Conservation (phyloP, 53 echinoderm and acorn worm species). For the Arbacia lixula region DNA sequence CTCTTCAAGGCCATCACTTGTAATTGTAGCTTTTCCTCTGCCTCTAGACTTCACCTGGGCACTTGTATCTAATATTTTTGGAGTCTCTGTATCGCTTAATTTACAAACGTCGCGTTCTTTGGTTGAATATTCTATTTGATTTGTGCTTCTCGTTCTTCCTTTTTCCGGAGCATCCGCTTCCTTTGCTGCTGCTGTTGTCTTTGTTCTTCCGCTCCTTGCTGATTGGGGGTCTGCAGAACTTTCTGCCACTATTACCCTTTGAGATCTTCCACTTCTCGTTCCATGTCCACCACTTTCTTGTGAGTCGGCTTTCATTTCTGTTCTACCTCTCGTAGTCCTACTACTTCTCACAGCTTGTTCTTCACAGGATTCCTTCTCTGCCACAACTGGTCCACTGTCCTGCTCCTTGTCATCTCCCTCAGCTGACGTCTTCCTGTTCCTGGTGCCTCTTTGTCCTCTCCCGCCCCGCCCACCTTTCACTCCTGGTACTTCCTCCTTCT, state of each 20-base stretch:
- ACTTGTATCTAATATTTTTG: background rate
- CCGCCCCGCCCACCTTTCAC: background rate
- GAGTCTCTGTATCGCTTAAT: too few species aligned
- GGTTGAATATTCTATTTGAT: too few species aligned
- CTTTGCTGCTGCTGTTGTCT: background rate
- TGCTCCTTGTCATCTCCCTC: background rate
- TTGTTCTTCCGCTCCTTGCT: too few species aligned
- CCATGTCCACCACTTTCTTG: slow-evolving; percentile 3
- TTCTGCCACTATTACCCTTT: too few species aligned
- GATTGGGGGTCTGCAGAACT: too few species aligned
- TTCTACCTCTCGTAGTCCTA: slow-evolving; percentile 21
- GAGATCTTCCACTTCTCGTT: too few species aligned
- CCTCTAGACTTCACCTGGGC: background rate
- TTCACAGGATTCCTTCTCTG: slow-evolving; percentile 1
- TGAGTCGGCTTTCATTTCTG: background rate
- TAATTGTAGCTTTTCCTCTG: background rate
- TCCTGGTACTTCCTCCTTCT: background rate
- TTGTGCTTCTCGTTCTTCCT: too few species aligned
- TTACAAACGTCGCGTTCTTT: too few species aligned
- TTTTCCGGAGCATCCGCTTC: background rate
- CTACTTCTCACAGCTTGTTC: background rate
- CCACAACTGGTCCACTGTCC: background rate
- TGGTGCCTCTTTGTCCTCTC: background rate
- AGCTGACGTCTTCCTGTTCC: background rate
- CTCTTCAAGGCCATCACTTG: background rate